Percentiles rank a stretch among this genome's conserved stretches.
Conservation (phyloP, 2,888 invertebrate species). For the Eristalis tenax region DNA sequence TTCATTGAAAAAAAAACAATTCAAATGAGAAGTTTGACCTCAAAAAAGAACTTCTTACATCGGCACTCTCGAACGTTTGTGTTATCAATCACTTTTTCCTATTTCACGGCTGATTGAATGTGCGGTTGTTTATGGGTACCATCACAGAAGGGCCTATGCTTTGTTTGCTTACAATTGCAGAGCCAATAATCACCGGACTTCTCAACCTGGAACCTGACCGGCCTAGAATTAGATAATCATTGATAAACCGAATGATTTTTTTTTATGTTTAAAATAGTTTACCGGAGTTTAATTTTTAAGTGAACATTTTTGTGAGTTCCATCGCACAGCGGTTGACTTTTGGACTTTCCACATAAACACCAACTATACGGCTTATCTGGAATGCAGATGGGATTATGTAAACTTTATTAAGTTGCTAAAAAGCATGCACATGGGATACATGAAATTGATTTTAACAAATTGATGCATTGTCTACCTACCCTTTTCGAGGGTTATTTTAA, state of each 20-base stretch:
- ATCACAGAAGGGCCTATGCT: conserved; percentile 97
- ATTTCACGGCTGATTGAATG: conserved; percentile 84
- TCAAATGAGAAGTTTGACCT: neutral
- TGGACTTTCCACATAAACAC: conserved; percentile 97
- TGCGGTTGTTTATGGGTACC: conserved; percentile 92
- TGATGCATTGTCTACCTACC: conserved; percentile 80
- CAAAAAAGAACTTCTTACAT: neutral
- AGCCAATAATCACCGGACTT: conserved; percentile 96
- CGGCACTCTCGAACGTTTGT: neutral
- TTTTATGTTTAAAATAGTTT: conserved; percentile 37
- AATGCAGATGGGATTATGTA: conserved; percentile 73
- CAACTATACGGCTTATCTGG: conserved; percentile 90
- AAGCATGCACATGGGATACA: neutral
- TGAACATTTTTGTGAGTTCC: conserved; percentile 91
- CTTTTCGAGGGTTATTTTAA: conserved; percentile 87
- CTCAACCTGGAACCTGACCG: conserved; percentile 91
- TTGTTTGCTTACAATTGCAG: conserved; percentile 99
- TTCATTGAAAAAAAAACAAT: neutral
- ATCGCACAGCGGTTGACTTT: conserved; percentile 96
- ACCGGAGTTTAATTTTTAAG: conserved; percentile 88
- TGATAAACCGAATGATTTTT: neutral
- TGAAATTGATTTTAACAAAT: conserved; percentile 42
- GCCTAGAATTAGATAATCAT: conserved; percentile 81
- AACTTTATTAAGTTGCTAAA: conserved; percentile 27
- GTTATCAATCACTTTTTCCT: conserved; percentile 33